phyloP scores from a whole-genome alignment of 2,888 invertebrate species.

The Conistra vaccinii region DNA sequence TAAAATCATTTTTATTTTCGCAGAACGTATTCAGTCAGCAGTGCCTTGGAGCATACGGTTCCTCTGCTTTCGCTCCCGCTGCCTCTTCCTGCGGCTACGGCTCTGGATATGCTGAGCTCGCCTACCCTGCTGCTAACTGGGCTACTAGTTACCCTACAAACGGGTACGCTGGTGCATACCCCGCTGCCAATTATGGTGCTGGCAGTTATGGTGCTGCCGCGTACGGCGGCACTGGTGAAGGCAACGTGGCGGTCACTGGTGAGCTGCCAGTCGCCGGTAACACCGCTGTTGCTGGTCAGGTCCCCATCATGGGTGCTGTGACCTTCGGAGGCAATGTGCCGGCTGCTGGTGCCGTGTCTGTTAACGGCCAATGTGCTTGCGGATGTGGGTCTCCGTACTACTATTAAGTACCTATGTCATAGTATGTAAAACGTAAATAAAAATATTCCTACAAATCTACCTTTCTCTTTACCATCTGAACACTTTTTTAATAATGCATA shows the following conservation, averaged over 20 bases:
- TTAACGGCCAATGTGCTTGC: constrained; percentile 65
- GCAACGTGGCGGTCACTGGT: constrained; percentile 8
- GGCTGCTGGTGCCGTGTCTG: constrained; percentile 67
- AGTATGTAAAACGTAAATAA: background rate
- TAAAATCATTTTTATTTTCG: background rate
- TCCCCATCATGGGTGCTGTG: constrained; percentile 43
- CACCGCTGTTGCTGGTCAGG: background rate
- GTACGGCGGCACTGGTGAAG: background rate
- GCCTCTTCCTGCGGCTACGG: background rate
- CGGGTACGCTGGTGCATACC: background rate
- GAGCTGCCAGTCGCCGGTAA: constrained; percentile 7
- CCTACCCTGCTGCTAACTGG: background rate
- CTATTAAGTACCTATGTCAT: constrained; percentile 1
- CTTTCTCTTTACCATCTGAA: background rate
- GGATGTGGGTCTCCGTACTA: constrained; percentile 33
- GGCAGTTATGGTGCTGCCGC: background rate
- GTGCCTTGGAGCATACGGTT: constrained; percentile 7
- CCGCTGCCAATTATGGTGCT: background rate
- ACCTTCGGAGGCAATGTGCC: constrained; percentile 66
- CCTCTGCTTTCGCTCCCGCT: constrained; percentile 28
- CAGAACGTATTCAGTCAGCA: constrained; percentile 40
- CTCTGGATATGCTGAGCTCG: background rate
- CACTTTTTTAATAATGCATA: background rate
- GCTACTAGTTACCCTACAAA: constrained; percentile 6
- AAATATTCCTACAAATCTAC: background rate